Evolutionary conservation across 2,888 invertebrate species (phyloP), one percentile per base, ranked within the genome.

Genomic region (Conus canariensis): DNA sequence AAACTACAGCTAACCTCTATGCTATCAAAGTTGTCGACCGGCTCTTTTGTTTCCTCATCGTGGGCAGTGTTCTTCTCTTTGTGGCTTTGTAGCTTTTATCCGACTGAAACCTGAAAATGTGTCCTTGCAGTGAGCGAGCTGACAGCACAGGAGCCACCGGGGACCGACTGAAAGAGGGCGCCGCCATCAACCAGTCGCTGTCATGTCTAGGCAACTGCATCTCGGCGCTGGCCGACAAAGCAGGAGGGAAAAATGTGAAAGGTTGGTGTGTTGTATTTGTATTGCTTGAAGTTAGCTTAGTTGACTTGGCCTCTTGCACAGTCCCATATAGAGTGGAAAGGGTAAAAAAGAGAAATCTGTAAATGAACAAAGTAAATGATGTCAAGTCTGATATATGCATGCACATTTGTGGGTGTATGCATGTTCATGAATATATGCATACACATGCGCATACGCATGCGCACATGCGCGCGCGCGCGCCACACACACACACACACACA

Each of bases 151-250:
- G 97, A 86, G 97, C 97, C 7, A 97, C 96, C 58, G 97, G 97
- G 3, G 97, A 97, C 90, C 94, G 97, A 58, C 95, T 97, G 83
- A 97, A 97, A 94, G 97, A 97, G 94, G 97, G 97, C 19, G 97
- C 97, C 4, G 97, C 97, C 82, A 97, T 97, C 92, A 97, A 97
- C 94, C 96, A 97, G 93, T 97, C 97, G 4, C 94, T 97, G 90
- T 96, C 97, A 0, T 96, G 96, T 87, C 95, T 97, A 16, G 97
- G 97, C 45, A 96, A 97, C 94, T 97, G 97, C 91, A 97, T 97
- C 70, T 96, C 96, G n/a, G 96, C 96, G 25, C 92, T 96, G 80
- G 96, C 96, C 59, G 96, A 96, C 90, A 92, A 93, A 89, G 93
- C 95, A 9, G 90, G 91, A 22, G 95, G 95, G 16, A 95, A 96